Base-by-base conservation (phyloP, 2,888 invertebrate species). In the Sinhomidia bicolor region DNA sequence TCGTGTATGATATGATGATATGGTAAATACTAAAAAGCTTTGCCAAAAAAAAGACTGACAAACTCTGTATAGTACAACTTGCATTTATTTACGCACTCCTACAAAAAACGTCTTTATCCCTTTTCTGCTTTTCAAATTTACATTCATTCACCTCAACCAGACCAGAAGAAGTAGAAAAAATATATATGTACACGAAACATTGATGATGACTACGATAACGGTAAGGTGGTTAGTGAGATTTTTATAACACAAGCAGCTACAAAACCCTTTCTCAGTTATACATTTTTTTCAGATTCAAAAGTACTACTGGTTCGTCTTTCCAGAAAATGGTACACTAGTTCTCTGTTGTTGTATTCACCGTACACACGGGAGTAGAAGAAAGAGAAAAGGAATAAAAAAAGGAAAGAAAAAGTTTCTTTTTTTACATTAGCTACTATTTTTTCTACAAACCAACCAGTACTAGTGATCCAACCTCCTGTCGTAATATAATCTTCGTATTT, bases 371-470 rank as follows among this genome's bases (percentile, higher is more conserved):
- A 47, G 32, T 47, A 54, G 10, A 51, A 10, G n/a, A 20, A 57
- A 14, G 17, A 32, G 57, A 9, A 47, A 6, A 20, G 60, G 26
- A 14, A 65, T 14, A 36, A 17, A 36, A 68, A 68, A 68, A 17
- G 1, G 17, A 51, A n/a, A 17, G 41, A 29, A 9, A 51, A 76
- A 76, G 51, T 26, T 71, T 71, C 76, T n/a, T n/a, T 54, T 76
- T 76, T 76, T 51, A 51, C 76, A 76, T 51, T 76, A 76, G 76
- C 17, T 76, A 17, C 76, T 76, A 44, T 68, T 47, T 51, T 44
- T 44, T 20, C 68, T 41, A 20, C 41, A n/a, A n/a, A n/a, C n/a
- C n/a, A n/a, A n/a, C n/a, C n/a, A n/a, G n/a, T n/a, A n/a, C n/a
- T n/a, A n/a, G n/a, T n/a, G n/a, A n/a, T 71, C 12, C 20, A 44